A percentile compares a stretch with the other conserved stretches of the same genome.
Conservation (phyloP, 2,113 vertebrate genomes). For the Cavia aperea region DNA sequence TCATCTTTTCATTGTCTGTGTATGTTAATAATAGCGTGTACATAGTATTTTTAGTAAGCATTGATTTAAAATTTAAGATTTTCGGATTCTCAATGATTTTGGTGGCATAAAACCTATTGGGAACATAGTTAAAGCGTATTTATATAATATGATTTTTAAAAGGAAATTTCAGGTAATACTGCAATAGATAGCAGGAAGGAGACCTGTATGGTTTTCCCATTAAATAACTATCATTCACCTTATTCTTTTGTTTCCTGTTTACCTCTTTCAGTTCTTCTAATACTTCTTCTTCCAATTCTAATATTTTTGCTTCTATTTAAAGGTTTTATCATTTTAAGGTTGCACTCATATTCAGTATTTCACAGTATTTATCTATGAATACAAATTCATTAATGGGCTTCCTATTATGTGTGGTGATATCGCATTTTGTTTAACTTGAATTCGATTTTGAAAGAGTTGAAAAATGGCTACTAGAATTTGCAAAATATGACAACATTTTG, state of each 20-base stretch:
- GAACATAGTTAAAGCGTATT: not conserved
- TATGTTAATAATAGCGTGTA: not conserved
- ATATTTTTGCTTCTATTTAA: not conserved
- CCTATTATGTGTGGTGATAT: not conserved
- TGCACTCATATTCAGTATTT: not conserved
- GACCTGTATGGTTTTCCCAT: not conserved
- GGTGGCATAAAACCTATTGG: not conserved
- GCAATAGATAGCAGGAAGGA: not conserved
- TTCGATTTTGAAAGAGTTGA: not conserved
- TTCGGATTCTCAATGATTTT: not conserved
- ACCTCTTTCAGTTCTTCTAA: not conserved
- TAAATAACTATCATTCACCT: not conserved
- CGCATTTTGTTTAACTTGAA: conserved; percentile 11
- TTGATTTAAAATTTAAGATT: not conserved
- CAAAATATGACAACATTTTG: conserved; percentile 9
- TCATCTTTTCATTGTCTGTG: not conserved
- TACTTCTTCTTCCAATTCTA: not conserved
- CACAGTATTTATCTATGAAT: not conserved
- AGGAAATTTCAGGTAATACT: not conserved
- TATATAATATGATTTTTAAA: not conserved
- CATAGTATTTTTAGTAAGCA: not conserved
- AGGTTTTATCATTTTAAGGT: not conserved
- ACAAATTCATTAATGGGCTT: not conserved
- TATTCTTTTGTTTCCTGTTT: not conserved
- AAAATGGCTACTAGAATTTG: not conserved